Conservation (phyloP, 1,140 invertebrate genomes). For the Lycorma delicatula region DNA sequence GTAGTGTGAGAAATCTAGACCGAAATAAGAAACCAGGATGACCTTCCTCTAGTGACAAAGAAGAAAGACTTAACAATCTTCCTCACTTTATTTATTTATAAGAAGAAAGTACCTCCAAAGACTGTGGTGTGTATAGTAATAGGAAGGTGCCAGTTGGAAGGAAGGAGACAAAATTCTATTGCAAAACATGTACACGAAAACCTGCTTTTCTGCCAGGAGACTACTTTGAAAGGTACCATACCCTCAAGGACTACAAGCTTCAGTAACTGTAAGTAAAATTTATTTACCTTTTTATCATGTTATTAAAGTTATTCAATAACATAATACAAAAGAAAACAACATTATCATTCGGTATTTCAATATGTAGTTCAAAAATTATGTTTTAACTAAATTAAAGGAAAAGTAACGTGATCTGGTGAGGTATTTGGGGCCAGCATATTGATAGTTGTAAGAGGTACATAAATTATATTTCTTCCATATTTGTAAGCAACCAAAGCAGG, state of each 20-base stretch:
- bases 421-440: too few species aligned
- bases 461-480: too few species aligned
- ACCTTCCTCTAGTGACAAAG: not conserved
- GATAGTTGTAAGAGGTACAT: too few species aligned
- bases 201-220: slow-evolving; percentile 6
- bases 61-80: slow-evolving; percentile 6
- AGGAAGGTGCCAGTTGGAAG: not conserved
- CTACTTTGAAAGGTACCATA: slow-evolving; percentile 9
- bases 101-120: not conserved
- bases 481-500: too few species aligned
- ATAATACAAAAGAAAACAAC: not conserved
- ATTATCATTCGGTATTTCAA: too few species aligned
- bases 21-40: not conserved
- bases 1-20: slow-evolving; percentile 1
- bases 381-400: too few species aligned
- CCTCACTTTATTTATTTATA: slow-evolving; percentile 1
- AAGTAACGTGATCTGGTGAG: too few species aligned
- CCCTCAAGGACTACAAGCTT: slow-evolving; percentile 6
- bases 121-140: slow-evolving; percentile 8
- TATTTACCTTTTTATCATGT: not conserved
- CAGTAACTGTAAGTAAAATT: not conserved
- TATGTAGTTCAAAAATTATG: too few species aligned
- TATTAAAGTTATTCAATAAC: not conserved
- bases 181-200: slow-evolving; percentile 4
- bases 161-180: slow-evolving; percentile 4